Conservation (phyloP, 2,113 vertebrate species). For the Delphinapterus leucas region DNA sequence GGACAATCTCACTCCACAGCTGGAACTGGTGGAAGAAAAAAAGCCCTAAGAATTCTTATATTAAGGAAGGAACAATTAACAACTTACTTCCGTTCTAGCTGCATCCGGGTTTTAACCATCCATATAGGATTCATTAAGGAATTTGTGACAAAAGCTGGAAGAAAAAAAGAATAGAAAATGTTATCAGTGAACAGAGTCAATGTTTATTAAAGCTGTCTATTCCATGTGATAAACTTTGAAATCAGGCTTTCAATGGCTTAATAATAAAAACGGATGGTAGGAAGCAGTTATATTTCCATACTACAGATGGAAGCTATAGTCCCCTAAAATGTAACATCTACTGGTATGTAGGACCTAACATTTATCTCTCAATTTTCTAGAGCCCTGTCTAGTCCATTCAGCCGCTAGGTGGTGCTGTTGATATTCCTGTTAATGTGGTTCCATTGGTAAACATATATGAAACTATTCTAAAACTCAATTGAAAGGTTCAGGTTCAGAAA, state of each 20-base stretch:
- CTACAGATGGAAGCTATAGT: neutral
- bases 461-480: neutral
- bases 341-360: neutral
- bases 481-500: constrained; percentile 5
- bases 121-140: constrained; percentile 98
- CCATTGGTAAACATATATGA: neutral
- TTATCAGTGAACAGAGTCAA: neutral
- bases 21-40: neutral
- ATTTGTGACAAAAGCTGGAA: constrained; percentile 95
- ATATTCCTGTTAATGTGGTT: neutral
- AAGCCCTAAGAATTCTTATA: neutral
- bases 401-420: constrained; percentile 77
- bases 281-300: neutral
- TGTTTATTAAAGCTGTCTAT: neutral
- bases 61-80: neutral
- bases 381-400: neutral
- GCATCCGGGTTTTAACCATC: constrained; percentile 99
- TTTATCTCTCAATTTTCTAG: neutral
- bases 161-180: neutral
- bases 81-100: constrained; percentile 94
- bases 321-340: neutral
- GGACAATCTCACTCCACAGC: neutral
- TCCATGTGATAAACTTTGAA: neutral
- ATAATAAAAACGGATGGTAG: accelerated
- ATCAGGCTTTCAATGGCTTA: neutral